Conservation (phyloP, 2,888 invertebrate genomes). For the Copidosoma aretas region DNA sequence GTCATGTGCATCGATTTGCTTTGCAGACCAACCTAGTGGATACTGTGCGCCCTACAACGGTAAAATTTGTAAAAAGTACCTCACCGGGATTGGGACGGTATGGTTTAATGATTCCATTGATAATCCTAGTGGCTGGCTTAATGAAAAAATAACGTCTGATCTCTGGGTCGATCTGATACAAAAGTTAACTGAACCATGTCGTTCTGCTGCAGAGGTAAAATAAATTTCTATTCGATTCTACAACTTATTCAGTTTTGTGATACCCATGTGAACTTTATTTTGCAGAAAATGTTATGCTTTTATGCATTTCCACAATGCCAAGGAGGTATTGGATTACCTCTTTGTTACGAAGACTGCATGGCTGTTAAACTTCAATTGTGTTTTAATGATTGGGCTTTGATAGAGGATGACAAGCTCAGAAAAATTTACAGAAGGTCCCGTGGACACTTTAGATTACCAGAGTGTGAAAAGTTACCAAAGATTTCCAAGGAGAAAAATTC, state of each 20-base stretch:
- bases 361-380: slow-evolving; percentile 91
- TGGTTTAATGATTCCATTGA: slow-evolving; percentile 77
- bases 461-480: slow-evolving; percentile 81
- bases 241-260: not conserved
- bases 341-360: slow-evolving; percentile 93
- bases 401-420: slow-evolving; percentile 85
- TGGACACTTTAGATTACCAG: slow-evolving; percentile 87
- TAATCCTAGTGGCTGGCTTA: slow-evolving; percentile 76
- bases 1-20: not conserved
- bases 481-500: slow-evolving; percentile 70
- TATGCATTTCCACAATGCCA: slow-evolving; percentile 92
- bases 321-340: slow-evolving; percentile 74
- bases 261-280: slow-evolving; percentile 12
- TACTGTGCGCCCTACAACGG: slow-evolving; percentile 90
- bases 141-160: slow-evolving; percentile 83
- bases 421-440: slow-evolving; percentile 80
- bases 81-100: slow-evolving; percentile 70
- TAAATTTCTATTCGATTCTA: slow-evolving; percentile 3
- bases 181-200: slow-evolving; percentile 81
- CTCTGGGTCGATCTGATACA: slow-evolving; percentile 88
- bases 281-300: slow-evolving; percentile 82
- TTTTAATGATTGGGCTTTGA: slow-evolving; percentile 90
- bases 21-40: slow-evolving; percentile 60
- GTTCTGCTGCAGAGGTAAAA: slow-evolving; percentile 80
- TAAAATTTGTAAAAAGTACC: slow-evolving; percentile 76